Base-by-base conservation (phyloP, 2,113 vertebrate genomes). In the Electrona antarctica region DNA sequence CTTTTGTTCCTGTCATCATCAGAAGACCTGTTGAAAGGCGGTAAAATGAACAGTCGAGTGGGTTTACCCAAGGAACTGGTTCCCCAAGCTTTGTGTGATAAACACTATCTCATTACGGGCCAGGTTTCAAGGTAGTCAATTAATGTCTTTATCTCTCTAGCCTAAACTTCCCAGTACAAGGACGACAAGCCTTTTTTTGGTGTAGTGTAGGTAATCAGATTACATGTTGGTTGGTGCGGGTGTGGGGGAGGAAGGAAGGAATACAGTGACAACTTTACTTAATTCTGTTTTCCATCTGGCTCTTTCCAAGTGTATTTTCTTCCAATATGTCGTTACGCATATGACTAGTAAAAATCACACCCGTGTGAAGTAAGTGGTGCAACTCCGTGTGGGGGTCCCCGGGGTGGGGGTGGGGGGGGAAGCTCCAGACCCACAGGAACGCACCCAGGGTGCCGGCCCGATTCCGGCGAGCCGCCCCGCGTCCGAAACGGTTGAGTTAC, bases 21-120 rank as follows among this genome's bases (percentile, higher is more conserved):
- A 75, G 56, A 59, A 54, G 45, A 50, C 49, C 8, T 13, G 50
- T 41, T 68, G 63, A 68, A 65, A 82, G 69, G 61, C 64, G 64
- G 59, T 33, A 28, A 69, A 41, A 61, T 54, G 67, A 76, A 65
- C 63, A 60, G 48, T 7, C 21, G 0, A 7, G 14, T 66, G 55
- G 58, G 21, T 74, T 81, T 68, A 14, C 64, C 77, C 76, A 70
- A 84, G 76, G 80, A 86, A 84, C 80, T 10, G 58, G 72, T 77
- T 74, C 75, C 57, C 2, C 11, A 3, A 67, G 75, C 54, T 64
- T 64, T 70, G 29, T 41, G 33, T 41, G 63, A 60, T 75, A 48
- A 58, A 60, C 51, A 64, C 46, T 0, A 7, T 55, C 69, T 79
- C 21, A 70, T 7, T 54, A 45, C 57, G 3, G 28, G 29, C 10